Evolutionary conservation across 2,888 invertebrate species (phyloP), one percentile per base, ranked within the genome.

Genomic region (Ectemnius continuus): DNA sequence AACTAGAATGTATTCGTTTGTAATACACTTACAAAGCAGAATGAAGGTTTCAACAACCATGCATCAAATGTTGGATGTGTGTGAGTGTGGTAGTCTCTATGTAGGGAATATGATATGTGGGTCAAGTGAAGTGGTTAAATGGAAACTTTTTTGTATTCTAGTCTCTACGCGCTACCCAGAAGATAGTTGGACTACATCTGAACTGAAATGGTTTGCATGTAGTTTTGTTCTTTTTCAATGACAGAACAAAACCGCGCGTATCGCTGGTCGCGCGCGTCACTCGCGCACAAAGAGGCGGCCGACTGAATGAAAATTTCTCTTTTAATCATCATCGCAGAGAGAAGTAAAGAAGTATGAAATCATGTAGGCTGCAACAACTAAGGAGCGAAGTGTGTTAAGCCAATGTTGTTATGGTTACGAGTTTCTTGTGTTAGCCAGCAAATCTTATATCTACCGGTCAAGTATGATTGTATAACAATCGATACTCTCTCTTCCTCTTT

Each of bases 391-490:
- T 66, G 71, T 87, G 86, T 89, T 90, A 82, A 87, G 84, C 86
- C 89, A 87, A 90, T 89, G 75, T 85, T 86, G 89, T 88, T 87
- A 89, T 86, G 86, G 87, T 87, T 84, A 89, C 88, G 75, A 75
- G 67, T 76, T 78, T 80, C 47, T 83, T 78, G 57, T 74, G 62
- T 64, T 67, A 73, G 74, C 73, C 71, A 61, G 63, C 52, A 59
- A 59, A 75, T 75, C 57, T 26, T 73, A 70, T 76, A 80, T 82
- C 56, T 74, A 83, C 66, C 69, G 76, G 70, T 67, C 69, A 81
- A 82, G 11, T 36, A 36, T 36, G 36, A 36, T 36, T 36, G 36
- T 36, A 36, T 36, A 36, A 36, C 36, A 36, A 36, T 36, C 36
- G 6, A 36, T 36, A 36, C 36, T 36, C 36, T 36, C 36, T 4